Evolutionary conservation across 1,140 invertebrate species (phyloP).

Genomic region (Calephelis virginiensis): DNA sequence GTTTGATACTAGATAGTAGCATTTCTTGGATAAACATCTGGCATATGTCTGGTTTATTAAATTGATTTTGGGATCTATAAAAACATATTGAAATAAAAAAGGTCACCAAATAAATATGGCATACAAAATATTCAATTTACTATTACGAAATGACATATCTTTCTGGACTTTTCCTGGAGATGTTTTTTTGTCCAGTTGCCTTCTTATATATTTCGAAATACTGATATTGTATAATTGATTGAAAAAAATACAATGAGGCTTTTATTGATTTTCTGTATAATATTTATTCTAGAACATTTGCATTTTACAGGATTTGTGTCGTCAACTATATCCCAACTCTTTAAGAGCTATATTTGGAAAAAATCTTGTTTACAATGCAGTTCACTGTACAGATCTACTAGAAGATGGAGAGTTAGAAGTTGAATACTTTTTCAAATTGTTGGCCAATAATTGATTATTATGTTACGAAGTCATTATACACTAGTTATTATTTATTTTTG

Average conservation of each 20-base stretch:
- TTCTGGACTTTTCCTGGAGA: too few relatives aligned
- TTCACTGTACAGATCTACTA: conserved; percentile 95
- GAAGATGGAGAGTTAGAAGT: conserved; percentile 92
- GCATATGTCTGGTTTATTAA: too few relatives aligned
- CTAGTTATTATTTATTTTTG: conserved; percentile 39
- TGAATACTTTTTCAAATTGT: conserved; percentile 88
- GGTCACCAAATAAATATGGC: too few relatives aligned
- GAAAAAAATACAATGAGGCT: not conserved
- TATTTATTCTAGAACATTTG: conserved; percentile 12
- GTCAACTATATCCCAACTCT: conserved; percentile 89
- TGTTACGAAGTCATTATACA: conserved; percentile 23
- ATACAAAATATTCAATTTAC: too few relatives aligned
- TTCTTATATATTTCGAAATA: too few relatives aligned
- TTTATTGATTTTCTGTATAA: not conserved
- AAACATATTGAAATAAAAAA: too few relatives aligned
- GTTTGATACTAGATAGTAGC: too few relatives aligned
- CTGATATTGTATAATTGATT: too few relatives aligned
- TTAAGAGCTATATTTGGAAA: conserved; percentile 91
- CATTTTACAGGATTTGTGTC: conserved; percentile 87
- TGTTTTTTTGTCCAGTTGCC: too few relatives aligned
- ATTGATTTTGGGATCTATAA: too few relatives aligned
- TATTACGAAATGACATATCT: too few relatives aligned
- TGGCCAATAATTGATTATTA: conserved; percentile 57
- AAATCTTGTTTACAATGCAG: conserved; percentile 90
- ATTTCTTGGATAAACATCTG: too few relatives aligned